Conservation (phyloP, 1,140 invertebrate species). For the Adoxophyes honmai region DNA sequence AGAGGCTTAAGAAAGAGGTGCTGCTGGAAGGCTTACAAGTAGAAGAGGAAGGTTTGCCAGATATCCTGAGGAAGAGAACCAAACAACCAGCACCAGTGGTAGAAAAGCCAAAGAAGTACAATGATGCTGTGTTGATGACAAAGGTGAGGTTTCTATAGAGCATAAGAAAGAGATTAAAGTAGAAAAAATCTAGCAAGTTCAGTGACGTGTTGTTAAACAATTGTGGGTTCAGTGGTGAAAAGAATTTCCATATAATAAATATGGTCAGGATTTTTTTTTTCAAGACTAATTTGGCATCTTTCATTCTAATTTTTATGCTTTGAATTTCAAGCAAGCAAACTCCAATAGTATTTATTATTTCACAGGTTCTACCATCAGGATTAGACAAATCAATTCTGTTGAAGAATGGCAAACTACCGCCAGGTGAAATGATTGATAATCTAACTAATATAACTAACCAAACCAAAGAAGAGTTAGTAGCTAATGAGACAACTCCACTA, state of each 20-base stretch:
- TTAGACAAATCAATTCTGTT: conserved; percentile 58
- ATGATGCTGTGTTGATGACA: conserved; percentile 71
- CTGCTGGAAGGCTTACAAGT: conserved; percentile 87
- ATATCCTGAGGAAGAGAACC: conserved; percentile 82
- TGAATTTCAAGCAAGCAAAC: no score
- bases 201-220: no score
- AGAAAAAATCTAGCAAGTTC: no score
- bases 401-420: conserved; percentile 64
- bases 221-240: no score
- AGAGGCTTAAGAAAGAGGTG: conserved; percentile 87
- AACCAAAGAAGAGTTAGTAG: conserved; percentile 28
- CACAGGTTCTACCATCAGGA: conserved; percentile 54
- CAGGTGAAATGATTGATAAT: conserved; percentile 48
- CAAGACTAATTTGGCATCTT: no score
- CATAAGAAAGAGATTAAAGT: no score
- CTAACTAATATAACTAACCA: conserved; percentile 32
- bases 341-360: conserved; percentile 19
- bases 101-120: conserved; percentile 73
- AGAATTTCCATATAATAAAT: no score
- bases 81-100: conserved; percentile 77
- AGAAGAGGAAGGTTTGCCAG: conserved; percentile 87
- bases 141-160: conserved; percentile 43
- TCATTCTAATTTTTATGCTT: no score
- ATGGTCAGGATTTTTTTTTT: no score
- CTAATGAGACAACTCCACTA: conserved; percentile 26